Evolutionary conservation across 2,797 vertebrate genomes (phyloP), one percentile per base, ranked within the genome.

Genomic region (Astyanax mexicanus): DNA sequence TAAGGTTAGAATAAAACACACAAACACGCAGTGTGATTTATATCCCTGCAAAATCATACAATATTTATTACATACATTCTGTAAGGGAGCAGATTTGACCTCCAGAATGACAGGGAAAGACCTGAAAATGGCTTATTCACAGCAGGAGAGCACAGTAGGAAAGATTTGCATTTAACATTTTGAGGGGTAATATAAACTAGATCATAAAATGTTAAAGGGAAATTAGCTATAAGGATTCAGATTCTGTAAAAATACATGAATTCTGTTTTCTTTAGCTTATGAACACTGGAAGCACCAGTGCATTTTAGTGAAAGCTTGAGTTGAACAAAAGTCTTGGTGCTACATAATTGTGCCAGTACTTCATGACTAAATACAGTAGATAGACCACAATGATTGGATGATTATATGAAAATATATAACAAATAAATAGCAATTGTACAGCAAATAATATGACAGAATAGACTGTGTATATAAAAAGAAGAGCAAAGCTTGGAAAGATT

Each of bases 21-120:
- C 21, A 64, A 44, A 2, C 65, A 8, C 0, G 65, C 25, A 32
- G 19, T 15, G 38, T 27, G 23, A 65, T 44, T 65, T 27, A 17
- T 15, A 65, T 69, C 54, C 65, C 67, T 69, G 47, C 32, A 75
- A 75, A 75, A 77, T 71, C 40, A 19, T 13, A 77, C 35, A 38
- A 64, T 64, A 70, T 77, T 77, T 77, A 77, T 77, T 70, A 70
- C 49, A 49, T 32, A 71, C 55, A 49, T 42, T 65, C 75, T 70
- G 57, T 37, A 55, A 65, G 25, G 60, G 12, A 57, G 60, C 45
- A 76, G 27, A 38, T 11, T 21, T 35, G 8, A 12, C n/a, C 35
- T 61, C 54, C 54, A 68, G 42, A 54, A 64, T 47, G 47, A 47
- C 29, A 47, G 42, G n/a, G 11, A 21, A 55, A 71, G 25, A 45